Conservation (phyloP, 1,140 invertebrate genomes). For the Drosophila guanche region DNA sequence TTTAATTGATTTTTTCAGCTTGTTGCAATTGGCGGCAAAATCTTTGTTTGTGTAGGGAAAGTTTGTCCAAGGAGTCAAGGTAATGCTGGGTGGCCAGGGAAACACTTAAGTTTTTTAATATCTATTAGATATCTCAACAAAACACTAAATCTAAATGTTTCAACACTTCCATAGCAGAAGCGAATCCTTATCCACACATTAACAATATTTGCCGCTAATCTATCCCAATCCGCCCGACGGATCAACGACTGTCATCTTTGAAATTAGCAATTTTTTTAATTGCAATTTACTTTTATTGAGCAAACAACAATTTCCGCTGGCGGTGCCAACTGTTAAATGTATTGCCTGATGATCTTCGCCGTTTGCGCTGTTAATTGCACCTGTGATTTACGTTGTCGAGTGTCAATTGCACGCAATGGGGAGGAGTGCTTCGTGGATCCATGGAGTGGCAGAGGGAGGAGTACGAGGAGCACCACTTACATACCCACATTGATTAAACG, state of each 20-base stretch:
- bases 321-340: constrained; percentile 49
- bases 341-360: constrained; percentile 50
- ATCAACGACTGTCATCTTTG: constrained; percentile 75
- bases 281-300: constrained; percentile 80
- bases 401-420: constrained; percentile 71
- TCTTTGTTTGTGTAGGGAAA: constrained; percentile 50
- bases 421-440: constrained; percentile 24
- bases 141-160: too few relatives aligned
- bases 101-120: too few relatives aligned
- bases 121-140: too few relatives aligned
- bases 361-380: constrained; percentile 77
- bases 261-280: constrained; percentile 81
- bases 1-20: constrained; percentile 73
- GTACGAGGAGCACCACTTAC: constrained; percentile 26
- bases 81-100: not conserved
- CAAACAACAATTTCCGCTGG: constrained; percentile 74
- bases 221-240: constrained; percentile 21
- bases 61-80: constrained; percentile 8
- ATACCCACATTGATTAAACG: constrained; percentile 38
- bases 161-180: too few relatives aligned
- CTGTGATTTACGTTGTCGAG: constrained; percentile 74
- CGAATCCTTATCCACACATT: constrained; percentile 11
- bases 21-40: constrained; percentile 55
- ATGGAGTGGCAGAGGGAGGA: constrained; percentile 9
- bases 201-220: not conserved